phyloP scores from a whole-genome alignment of 2,797 vertebrate species.

The Sciurus vulgaris region DNA sequence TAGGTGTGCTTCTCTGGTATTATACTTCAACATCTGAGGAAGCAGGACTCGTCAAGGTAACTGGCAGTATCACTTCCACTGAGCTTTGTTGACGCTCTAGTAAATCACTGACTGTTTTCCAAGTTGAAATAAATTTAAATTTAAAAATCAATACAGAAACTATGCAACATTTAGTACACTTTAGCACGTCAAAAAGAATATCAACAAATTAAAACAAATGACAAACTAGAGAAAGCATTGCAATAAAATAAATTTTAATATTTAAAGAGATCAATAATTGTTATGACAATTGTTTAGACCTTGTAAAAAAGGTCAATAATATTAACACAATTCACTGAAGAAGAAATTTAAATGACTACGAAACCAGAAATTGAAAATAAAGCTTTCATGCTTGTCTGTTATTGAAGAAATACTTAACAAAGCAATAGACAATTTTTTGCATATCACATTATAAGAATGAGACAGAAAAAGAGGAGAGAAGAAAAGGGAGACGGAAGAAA shows the following conservation, averaged over 20 bases:
- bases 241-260: not conserved
- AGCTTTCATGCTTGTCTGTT: constrained; percentile 13
- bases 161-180: not conserved
- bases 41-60: no score
- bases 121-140: constrained; percentile 14
- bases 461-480: not conserved
- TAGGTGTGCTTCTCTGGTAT: no score
- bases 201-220: constrained; percentile 22
- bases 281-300: not conserved
- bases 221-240: not conserved
- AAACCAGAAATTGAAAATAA: constrained; percentile 39
- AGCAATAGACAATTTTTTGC: not conserved
- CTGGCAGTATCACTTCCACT: not conserved
- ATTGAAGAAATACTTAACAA: not conserved
- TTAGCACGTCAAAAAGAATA: not conserved
- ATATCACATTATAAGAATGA: not conserved
- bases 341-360: not conserved
- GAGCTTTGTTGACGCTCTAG: not conserved
- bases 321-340: not conserved
- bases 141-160: not conserved
- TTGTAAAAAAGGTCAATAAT: not conserved
- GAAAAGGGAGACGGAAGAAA: not conserved
- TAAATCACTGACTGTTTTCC: constrained; percentile 11
- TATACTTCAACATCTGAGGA: no score
- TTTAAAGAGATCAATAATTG: not conserved